phyloP scores from a whole-genome alignment of 2,888 invertebrate genomes.

The Heliconius ismenius region DNA sequence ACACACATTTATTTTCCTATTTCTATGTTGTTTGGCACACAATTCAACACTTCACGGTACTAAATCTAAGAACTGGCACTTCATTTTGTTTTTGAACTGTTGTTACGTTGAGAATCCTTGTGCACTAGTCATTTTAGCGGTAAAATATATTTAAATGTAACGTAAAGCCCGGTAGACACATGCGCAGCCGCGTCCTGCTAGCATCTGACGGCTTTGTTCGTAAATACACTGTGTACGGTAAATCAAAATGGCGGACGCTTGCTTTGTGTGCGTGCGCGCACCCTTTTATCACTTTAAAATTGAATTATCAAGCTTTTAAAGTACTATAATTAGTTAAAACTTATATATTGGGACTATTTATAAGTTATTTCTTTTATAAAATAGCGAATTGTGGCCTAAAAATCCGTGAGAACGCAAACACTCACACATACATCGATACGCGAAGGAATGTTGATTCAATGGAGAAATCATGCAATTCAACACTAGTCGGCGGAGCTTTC shows the following conservation, averaged over 20 bases:
- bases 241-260: slow-evolving; percentile 80
- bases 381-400: slow-evolving; percentile 46
- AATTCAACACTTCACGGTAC: slow-evolving; percentile 79
- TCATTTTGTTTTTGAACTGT: slow-evolving; percentile 80
- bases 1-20: slow-evolving; percentile 82
- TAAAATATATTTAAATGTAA: slow-evolving; percentile 74
- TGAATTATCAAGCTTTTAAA: slow-evolving; percentile 44
- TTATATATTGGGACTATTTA: slow-evolving; percentile 42
- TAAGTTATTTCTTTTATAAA: slow-evolving; percentile 62
- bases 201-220: slow-evolving; percentile 82
- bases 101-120: slow-evolving; percentile 70
- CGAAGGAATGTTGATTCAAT: slow-evolving; percentile 82
- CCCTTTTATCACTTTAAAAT: slow-evolving; percentile 56
- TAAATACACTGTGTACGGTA: slow-evolving; percentile 80
- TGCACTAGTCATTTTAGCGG: slow-evolving; percentile 78
- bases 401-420: slow-evolving; percentile 70
- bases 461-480: slow-evolving; percentile 79
- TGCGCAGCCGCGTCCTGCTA: slow-evolving; percentile 81
- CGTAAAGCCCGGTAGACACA: slow-evolving; percentile 71
- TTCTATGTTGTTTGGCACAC: slow-evolving; percentile 73
- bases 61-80: slow-evolving; percentile 79
- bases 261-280: slow-evolving; percentile 73
- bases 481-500: slow-evolving; percentile 71
- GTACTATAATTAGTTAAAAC: slow-evolving; percentile 43
- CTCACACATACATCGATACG: slow-evolving; percentile 74